Conservation (phyloP, 2,113 vertebrate genomes). For the Atlantisia rogersi region DNA sequence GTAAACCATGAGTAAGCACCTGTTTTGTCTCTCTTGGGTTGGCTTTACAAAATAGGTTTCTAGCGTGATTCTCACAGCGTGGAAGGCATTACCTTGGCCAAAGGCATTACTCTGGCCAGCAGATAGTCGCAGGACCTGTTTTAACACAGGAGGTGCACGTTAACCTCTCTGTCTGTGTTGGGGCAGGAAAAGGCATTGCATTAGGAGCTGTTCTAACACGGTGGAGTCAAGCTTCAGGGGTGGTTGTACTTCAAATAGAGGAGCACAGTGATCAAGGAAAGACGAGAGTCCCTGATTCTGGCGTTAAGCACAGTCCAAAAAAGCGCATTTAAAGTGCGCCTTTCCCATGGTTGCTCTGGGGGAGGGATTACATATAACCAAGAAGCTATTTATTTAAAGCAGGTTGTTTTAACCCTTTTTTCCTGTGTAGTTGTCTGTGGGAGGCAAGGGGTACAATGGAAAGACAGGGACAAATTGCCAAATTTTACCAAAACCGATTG, state of each 20-base stretch:
- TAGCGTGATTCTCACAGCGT: fast-evolving
- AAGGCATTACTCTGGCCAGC: background rate
- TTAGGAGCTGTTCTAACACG: background rate
- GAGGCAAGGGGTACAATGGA: background rate
- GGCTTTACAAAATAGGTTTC: background rate
- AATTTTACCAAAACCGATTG: background rate
- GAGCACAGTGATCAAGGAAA: background rate
- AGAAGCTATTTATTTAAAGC: background rate
- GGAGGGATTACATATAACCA: background rate
- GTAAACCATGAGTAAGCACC: background rate
- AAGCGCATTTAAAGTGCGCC: background rate
- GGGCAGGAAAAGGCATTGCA: fast-evolving
- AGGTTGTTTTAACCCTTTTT: background rate
- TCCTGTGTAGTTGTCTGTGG: background rate
- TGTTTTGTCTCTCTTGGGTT: background rate
- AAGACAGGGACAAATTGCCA: background rate
- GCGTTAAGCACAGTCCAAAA: background rate
- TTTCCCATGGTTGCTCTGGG: background rate
- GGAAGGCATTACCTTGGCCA: background rate
- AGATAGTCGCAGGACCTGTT: background rate
- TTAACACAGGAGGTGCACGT: fast-evolving
- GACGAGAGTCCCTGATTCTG: background rate
- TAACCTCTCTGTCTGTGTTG: background rate
- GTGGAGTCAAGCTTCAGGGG: background rate
- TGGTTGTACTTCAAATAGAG: background rate